Conservation (phyloP, 2,113 vertebrate genomes). For the Lycaon pictus region DNA sequence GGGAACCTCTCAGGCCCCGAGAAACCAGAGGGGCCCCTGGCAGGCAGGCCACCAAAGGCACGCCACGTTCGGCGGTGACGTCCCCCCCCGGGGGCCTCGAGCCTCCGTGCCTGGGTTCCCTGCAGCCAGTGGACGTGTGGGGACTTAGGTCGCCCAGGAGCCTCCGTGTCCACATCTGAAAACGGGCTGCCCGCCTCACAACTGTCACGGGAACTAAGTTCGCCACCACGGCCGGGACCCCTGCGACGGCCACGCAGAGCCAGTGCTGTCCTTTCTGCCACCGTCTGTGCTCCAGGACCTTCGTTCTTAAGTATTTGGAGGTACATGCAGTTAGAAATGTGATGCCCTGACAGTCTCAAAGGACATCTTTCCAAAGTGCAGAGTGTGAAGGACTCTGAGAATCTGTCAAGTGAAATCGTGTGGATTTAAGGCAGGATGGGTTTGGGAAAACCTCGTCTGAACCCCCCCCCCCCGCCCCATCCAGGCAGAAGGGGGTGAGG, state of each 20-base stretch:
- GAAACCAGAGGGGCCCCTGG: not conserved
- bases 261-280: not conserved
- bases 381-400: rapidly evolving
- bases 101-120: not conserved
- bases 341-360: not conserved
- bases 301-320: not conserved
- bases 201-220: not conserved
- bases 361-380: not conserved
- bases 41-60: not conserved
- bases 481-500: rapidly evolving
- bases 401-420: rapidly evolving
- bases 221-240: rapidly evolving
- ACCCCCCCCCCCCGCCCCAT: rapidly evolving
- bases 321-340: rapidly evolving
- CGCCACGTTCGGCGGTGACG: not conserved
- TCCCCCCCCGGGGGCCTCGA: rapidly evolving
- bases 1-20: not conserved
- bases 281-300: not conserved
- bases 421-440: not conserved
- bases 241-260: not conserved
- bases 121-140: not conserved
- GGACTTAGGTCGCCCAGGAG: rapidly evolving
- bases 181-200: not conserved
- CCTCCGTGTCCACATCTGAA: not conserved
- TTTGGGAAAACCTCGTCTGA: not conserved